Evolutionary conservation across 1,140 invertebrate genomes (phyloP).

Genomic region (Neodiprion virginianus): DNA sequence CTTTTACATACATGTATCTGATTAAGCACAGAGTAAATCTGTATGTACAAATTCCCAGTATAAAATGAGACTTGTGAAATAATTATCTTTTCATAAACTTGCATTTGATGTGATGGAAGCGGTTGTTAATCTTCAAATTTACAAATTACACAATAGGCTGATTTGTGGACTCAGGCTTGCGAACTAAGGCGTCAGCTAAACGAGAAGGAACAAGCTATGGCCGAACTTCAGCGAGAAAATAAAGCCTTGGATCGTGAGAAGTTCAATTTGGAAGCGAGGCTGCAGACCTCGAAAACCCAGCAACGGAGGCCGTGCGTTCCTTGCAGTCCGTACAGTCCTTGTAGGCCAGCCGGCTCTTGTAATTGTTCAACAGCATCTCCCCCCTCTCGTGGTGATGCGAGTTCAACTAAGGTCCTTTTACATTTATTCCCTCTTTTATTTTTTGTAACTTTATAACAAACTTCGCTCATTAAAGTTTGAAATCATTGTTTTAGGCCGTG

Average conservation of each 20-base stretch:
- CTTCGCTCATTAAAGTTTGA: too few species aligned
- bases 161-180: slow-evolving; percentile 36
- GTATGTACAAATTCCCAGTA: too few species aligned
- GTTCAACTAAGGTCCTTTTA: slow-evolving; percentile 35
- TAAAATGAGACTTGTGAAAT: not conserved
- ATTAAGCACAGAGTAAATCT: too few species aligned
- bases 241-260: slow-evolving; percentile 55
- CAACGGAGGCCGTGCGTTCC: slow-evolving; percentile 34
- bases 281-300: slow-evolving; percentile 44
- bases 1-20: too few species aligned
- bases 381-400: slow-evolving; percentile 17
- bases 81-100: too few species aligned
- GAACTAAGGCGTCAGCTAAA: slow-evolving; percentile 52
- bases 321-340: slow-evolving; percentile 39
- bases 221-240: slow-evolving; percentile 55
- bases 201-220: slow-evolving; percentile 55
- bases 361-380: slow-evolving; percentile 26
- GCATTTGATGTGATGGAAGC: too few species aligned
- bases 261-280: slow-evolving; percentile 50
- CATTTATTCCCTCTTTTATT: not conserved
- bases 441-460: too few species aligned
- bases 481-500: slow-evolving; percentile 38
- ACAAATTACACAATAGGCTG: slow-evolving; percentile 18
- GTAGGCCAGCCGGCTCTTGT: slow-evolving; percentile 27
- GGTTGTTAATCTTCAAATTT: too few species aligned